A percentile compares a stretch with the other conserved stretches of the same genome.
Conservation (phyloP, 2,113 vertebrate species). For the Silurus glanis region DNA sequence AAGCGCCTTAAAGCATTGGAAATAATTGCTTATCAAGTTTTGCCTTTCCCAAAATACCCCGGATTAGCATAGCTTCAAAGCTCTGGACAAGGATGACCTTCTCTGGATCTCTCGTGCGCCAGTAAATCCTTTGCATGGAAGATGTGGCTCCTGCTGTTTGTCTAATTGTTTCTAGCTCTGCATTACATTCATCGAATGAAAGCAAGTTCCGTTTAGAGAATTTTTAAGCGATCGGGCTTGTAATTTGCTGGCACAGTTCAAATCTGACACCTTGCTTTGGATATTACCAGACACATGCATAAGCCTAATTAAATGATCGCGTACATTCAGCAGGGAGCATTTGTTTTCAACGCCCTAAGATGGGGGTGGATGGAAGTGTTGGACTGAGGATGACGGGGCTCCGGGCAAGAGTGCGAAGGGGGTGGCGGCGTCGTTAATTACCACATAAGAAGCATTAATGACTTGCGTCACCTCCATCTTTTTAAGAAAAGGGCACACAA, state of each 20-base stretch:
- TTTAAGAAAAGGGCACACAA: constrained; percentile 91
- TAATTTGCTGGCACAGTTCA: constrained; percentile 90
- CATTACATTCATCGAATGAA: constrained; percentile 11
- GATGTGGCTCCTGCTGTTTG: constrained; percentile 67
- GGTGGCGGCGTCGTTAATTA: constrained; percentile 80
- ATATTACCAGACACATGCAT: constrained; percentile 86
- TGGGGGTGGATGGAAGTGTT: constrained; percentile 16
- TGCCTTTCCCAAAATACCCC: constrained; percentile 37
- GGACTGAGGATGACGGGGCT: constrained; percentile 25
- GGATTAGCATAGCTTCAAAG: constrained; percentile 49
- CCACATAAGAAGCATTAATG: constrained; percentile 97
- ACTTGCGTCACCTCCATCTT: constrained; percentile 92
- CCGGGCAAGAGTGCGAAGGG: constrained; percentile 41
- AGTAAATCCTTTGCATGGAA: constrained; percentile 41
- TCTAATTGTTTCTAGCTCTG: constrained; percentile 73
- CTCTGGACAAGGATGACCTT: constrained; percentile 48
- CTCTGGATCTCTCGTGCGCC: constrained; percentile 37
- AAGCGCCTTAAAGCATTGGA: constrained; percentile 16
- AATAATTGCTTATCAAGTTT: constrained; percentile 48
- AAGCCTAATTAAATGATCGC: constrained; percentile 94
- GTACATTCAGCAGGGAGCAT: constrained; percentile 85
- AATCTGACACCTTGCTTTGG: constrained; percentile 88
- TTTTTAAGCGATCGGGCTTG: constrained; percentile 57
- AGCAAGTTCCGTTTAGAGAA: constrained; percentile 44
- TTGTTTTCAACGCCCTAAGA: constrained; percentile 62